Base-by-base conservation (phyloP, 2,113 vertebrate species). In the Tragelaphus imberbis region DNA sequence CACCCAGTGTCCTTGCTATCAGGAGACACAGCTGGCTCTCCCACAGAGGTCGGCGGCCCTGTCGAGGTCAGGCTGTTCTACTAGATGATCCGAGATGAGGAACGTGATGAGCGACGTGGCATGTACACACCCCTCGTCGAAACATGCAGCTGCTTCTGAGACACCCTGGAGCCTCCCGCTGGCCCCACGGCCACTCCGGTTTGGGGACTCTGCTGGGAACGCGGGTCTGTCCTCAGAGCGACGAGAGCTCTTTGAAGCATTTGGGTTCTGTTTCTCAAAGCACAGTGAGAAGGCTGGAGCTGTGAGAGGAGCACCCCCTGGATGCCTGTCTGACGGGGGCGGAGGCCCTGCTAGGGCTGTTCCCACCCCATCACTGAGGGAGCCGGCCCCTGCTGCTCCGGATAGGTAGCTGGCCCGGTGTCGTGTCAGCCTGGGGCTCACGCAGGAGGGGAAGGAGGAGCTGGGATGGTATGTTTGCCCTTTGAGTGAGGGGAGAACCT, bases 81-180 rank as follows among this genome's bases (percentile, higher is more conserved):
- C 47, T 40, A 77, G 80, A 84, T 95, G 92, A 27, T 96, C 59
- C 49, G 55, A 58, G 95, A 92, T 27, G 77, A 90, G 0, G 49
- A 75, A 36, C 5, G 79, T 11, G 27, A 36, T 93, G 68, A 94
- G 58, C 1, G 36, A 27, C 8, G 81, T 51, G 9, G 63, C 0
- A 0, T 27, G 65, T 91, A 88, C 61, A 82, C 30, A 4, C 80
- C 55, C 40, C 47, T 91, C 6, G 5, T 21, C 23, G 65, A 93
- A n/a, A 59, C 23, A 14, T 88, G 49, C 59, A 23, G 55, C 92
- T 97, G 95, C 79, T 77, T 82, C 49, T 91, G 82, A 93, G 51
- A 49, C 19, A 3, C 19, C 14, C n/a, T 36, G 36, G 36, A 40
- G 63, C 11, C n/a, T 85, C 14, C 58, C 7, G 10, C 33, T 2